Conservation (phyloP, 2,797 vertebrate genomes). For the Agapornis canus region DNA sequence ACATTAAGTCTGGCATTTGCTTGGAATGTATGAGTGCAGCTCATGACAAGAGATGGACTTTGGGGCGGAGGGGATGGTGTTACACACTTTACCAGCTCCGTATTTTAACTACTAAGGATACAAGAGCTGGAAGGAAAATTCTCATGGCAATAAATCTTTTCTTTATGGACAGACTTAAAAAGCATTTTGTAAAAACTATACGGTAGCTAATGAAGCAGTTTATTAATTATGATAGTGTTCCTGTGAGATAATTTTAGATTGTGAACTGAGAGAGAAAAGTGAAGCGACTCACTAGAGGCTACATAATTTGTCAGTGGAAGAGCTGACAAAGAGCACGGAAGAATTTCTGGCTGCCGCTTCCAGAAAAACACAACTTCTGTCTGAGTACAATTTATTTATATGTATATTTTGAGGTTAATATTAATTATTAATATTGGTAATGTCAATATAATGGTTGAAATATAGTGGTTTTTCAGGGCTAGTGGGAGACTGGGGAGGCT, state of each 20-base stretch:
- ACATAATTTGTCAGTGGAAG: conserved; percentile 39
- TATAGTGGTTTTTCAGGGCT: not conserved
- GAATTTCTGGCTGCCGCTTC: conserved; percentile 20
- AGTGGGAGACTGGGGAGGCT: not conserved
- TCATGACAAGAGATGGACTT: not conserved
- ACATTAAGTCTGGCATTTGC: not conserved
- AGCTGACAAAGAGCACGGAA: conserved; percentile 31
- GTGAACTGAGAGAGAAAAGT: conserved; percentile 18
- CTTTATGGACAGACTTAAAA: not conserved
- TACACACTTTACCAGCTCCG: not conserved
- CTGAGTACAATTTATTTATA: not conserved
- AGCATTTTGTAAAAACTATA: conserved; percentile 11
- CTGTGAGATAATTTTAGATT: conserved; percentile 33
- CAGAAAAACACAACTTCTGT: conserved; percentile 1
- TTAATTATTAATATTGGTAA: not conserved
- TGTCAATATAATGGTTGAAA: not conserved
- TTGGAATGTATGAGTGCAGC: not conserved
- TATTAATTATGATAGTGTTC: conserved; percentile 51
- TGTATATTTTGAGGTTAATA: not conserved
- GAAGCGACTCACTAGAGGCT: conserved; percentile 28
- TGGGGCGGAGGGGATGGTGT: not conserved
- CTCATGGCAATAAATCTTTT: not conserved
- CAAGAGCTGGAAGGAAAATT: not conserved
- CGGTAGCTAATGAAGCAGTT: conserved; percentile 34
- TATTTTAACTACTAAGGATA: not conserved